Evolutionary conservation across 1,140 invertebrate species (phyloP), one percentile per base, ranked within the genome.

Genomic region (Adelges cooleyi): DNA sequence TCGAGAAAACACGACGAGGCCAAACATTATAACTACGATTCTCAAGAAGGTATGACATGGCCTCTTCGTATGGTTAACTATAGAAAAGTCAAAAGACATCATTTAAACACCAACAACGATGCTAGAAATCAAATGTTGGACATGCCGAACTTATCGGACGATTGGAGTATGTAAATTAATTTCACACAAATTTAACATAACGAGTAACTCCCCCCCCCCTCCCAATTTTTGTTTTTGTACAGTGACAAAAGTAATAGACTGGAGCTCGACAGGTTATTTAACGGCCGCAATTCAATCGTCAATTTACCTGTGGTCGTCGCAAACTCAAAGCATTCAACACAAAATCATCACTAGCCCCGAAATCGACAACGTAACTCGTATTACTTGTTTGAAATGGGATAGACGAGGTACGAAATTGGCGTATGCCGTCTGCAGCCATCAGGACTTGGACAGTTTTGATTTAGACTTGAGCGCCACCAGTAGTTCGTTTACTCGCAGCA

Each of bases 181-280:
- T 33, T 33, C 5, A 33, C 11, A 33, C 29, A 33, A 33, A 33
- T 6, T 33, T 33, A 5, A 33, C 11, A 33, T 33, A 33, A 33
- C 11, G n/a, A 33, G 29, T 33, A 33, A 6, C 5, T 33, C 11
- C 11, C 29, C 11, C n/a, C n/a, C n/a, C n/a, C n/a, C n/a, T n/a
- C n/a, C n/a, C n/a, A n/a, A n/a, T 20, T 52, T 23, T 42, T 27
- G 4, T 29, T 18, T 18, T n/a, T 50, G n/a, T 38, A 2, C n/a
- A 59, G 54, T 46, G 40, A 46, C 20, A 15, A 59, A 59, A 18
- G 46, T 59, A 44, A 18, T 59, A 23, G 54, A 59, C 23, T 59
- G 54, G 54, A 59, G 54, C 15, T 10, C 54, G n/a, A 59, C 54
- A 11, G 54, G 42, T 17, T 59, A 59, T 13, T 8, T 59, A 17